Evolutionary conservation across 2,113 vertebrate species (phyloP), one percentile per base, ranked within the genome.

Genomic region (Pycnonotus jocosus): DNA sequence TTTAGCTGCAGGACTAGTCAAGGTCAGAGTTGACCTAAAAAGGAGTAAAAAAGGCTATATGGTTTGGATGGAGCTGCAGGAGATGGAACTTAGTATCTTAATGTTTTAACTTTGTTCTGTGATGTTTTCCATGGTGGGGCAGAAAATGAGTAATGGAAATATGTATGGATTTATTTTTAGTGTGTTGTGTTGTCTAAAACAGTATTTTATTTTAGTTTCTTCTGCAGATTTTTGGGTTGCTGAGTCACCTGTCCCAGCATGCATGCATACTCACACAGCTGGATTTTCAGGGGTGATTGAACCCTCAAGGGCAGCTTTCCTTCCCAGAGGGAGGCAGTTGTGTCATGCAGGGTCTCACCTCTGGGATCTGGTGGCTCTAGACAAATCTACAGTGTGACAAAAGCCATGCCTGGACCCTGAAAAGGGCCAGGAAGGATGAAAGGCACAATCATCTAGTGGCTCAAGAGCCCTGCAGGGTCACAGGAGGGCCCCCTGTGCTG

Each of bases 1-100:
- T 87, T 95, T 93, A 92, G 70, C 74, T 91, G 47, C 74, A 93
- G 84, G 65, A 85, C 30, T 50, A 69, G 65, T 70, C 48, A 64
- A 85, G 74, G 78, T 94, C 73, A 76, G 92, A 64, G 78, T 33
- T 96, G 92, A 92, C 95, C 95, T 95, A 91, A 96, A 95, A 96
- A 94, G 96, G 96, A 88, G 54, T 94, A 79, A 85, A 87, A 91
- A 44, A 84, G n/a, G 20, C 28, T 64, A 18, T 53, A 48, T 3
- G 1, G 14, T 79, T 90, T 94, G 74, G 62, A 79, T 81, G 40
- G 58, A 94, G 53, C 81, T 76, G 20, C 87, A 91, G 84, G 79
- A 94, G 73, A 60, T 64, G 44, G 22, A 79, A 80, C 45, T 53
- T 72, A 40, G 11, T 68, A 76, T 89, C 69, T 91, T 84, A 37